A percentile compares a stretch with the other conserved stretches of the same genome.
Conservation (phyloP, 2,797 vertebrate species). For the Gambelia wislizenii region DNA sequence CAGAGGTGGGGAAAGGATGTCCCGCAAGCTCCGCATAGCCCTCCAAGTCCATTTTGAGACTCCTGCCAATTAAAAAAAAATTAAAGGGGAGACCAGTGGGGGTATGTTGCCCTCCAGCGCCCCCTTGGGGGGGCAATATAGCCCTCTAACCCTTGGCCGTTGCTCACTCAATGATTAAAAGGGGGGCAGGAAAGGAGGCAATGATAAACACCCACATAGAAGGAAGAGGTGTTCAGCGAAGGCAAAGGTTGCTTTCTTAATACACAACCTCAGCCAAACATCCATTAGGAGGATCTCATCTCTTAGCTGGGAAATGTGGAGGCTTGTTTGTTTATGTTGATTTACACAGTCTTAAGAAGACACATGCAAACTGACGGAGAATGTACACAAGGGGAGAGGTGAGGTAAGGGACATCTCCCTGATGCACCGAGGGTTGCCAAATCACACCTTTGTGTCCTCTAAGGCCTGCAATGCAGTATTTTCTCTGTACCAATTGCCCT, state of each 20-base stretch:
- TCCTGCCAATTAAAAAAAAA: too few relatives aligned
- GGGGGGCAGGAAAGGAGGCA: fast-evolving
- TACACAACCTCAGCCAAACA: not conserved
- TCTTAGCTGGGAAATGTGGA: constrained; percentile 19
- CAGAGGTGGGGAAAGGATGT: too few relatives aligned
- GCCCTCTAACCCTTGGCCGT: too few relatives aligned
- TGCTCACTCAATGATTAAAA: not conserved
- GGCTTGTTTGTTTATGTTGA: constrained; percentile 8
- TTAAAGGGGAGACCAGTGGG: too few relatives aligned
- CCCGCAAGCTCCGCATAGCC: too few relatives aligned
- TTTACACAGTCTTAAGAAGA: not conserved
- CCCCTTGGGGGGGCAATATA: too few relatives aligned
- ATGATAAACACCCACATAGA: not conserved
- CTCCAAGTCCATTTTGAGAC: too few relatives aligned
- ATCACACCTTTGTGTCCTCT: not conserved
- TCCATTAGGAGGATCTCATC: not conserved
- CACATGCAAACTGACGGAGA: not conserved
- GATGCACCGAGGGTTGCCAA: not conserved
- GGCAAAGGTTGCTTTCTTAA: not conserved
- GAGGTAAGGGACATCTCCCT: not conserved
- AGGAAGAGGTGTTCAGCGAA: not conserved
- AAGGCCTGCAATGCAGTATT: not conserved
- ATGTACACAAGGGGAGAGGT: not conserved
- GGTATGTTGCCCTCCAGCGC: too few relatives aligned
- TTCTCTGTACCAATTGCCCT: not conserved